Evolutionary conservation across 2,888 invertebrate species (phyloP), one percentile per base, ranked within the genome.

Genomic region (Lasioglossum malachurum): DNA sequence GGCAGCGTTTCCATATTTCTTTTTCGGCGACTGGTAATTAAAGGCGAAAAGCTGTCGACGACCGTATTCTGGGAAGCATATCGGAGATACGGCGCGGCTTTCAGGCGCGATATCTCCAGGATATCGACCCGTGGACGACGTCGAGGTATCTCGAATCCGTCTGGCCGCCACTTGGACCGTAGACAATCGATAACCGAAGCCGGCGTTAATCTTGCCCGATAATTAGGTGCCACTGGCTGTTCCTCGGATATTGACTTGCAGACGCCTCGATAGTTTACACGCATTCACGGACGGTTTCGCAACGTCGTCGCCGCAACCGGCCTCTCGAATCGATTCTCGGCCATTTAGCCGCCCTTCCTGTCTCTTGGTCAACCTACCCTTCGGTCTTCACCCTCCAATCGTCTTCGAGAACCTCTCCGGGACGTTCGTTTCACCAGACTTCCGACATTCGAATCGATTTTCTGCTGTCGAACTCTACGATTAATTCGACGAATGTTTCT

Each of bases 201-300:
- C 84, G 87, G 82, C 87, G 88, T 87, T 88, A 88, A 88, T 88
- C 88, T 87, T 87, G 73, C 69, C 79, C 83, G 84, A 88, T 88
- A 87, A 88, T 88, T 88, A 87, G 88, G 82, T 88, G 87, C 67
- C 87, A 84, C 35, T 72, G 38, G 41, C 73, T 69, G 82, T 82
- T 87, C 44, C 88, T 82, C 84, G 75, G 83, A 78, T 87, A 83
- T 87, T 79, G 87, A 87, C 82, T 86, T 27, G 78, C 74, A 67
- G 84, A 84, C 85, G 80, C 86, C 78, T 72, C 72, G 72, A 78
- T 46, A 78, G 85, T 78, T 71, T 71, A 44, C 71, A 44, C 41
- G 71, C 71, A 41, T 71, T 71, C 71, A 71, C 41, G 71, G 71
- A 71, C 71, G 71, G 41, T 71, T 71, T 71, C 71, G 71, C 69